A percentile compares a stretch with the other conserved stretches of the same genome.
Conservation (phyloP, 2,888 invertebrate species). For the Ecliptopera silaceata region DNA sequence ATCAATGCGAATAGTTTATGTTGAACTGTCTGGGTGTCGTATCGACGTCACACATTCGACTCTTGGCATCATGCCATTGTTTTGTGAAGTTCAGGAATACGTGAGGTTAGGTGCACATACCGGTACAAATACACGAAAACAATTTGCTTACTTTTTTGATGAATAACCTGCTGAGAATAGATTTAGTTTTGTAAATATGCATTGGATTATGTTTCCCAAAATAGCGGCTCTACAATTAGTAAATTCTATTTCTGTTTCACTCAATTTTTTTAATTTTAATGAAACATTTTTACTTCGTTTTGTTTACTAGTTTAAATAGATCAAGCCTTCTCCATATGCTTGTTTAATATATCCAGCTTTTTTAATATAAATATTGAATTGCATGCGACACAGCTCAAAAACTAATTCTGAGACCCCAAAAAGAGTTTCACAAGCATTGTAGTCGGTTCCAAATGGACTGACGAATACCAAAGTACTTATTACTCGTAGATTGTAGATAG, state of each 20-base stretch:
- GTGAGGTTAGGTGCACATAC: slow-evolving; percentile 21
- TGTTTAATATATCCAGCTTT: not conserved
- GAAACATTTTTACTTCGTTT: no score
- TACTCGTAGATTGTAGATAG: slow-evolving; percentile 23
- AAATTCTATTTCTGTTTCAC: not conserved
- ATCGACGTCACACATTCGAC: slow-evolving; percentile 32
- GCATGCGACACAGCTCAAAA: not conserved
- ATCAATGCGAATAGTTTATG: slow-evolving; percentile 25
- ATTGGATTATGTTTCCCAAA: not conserved
- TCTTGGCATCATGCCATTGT: slow-evolving; percentile 50
- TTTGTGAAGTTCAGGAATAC: slow-evolving; percentile 38
- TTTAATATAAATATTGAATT: not conserved
- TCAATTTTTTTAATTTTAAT: no score
- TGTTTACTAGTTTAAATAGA: no score
- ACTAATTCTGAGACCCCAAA: not conserved
- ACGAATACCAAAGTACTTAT: slow-evolving; percentile 6
- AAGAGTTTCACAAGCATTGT: slow-evolving; percentile 11
- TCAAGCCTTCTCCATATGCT: no score
- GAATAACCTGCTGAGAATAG: not conserved
- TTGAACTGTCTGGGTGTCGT: slow-evolving; percentile 21
- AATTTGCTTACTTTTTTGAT: slow-evolving; percentile 20
- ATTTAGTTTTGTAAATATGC: not conserved
- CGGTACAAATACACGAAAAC: slow-evolving; percentile 12
- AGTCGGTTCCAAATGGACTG: slow-evolving; percentile 15
- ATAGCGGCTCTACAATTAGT: not conserved